Base-by-base conservation (phyloP, 2,888 invertebrate genomes). In the Formica aserva region DNA sequence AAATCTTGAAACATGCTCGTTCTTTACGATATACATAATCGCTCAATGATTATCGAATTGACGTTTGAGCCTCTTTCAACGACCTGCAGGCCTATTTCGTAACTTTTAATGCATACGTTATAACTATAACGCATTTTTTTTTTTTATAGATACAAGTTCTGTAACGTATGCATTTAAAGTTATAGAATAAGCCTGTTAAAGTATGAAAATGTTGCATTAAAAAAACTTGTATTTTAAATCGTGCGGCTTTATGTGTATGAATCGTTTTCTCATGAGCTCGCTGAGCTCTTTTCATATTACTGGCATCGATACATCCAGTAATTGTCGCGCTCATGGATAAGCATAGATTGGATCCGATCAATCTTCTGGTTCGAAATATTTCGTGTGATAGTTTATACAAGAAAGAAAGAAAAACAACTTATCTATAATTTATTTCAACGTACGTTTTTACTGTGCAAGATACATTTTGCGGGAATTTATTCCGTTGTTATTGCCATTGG, bases 291-390 rank as follows among this genome's bases (percentile, higher is more conserved):
- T 69, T 38, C 35, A 18, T 32, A 11, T 71, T 26, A 18, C 15
- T 62, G 45, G 35, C 60, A 41, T 60, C 45, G 80, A 35, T 82
- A 72, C 62, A 81, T 71, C 66, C 18, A 26, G 13, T 38, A 15
- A 26, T 18, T 32, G 35, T 35, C 11, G 35, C 11, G 35, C 18
- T 35, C 35, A 22, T 22, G 22, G 9, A 75, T 32, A 18, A 85
- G 65, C 80, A 92, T 91, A 91, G 91, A 91, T 48, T 66, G 65
- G 77, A 76, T 81, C 76, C 48, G 85, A 29, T 76, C 83, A 63
- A 38, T 84, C 65, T 91, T 15, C 82, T 32, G 32, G 6, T 91
- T 62, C 85, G 84, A 83, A 82, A 86, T 66, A 82, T 91, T 67
- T 78, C 83, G 52, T 88, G 91, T 80, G 88, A 87, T 88, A 90